Base-by-base conservation (phyloP, 1,140 invertebrate genomes). In the Drosophila jambulina region DNA sequence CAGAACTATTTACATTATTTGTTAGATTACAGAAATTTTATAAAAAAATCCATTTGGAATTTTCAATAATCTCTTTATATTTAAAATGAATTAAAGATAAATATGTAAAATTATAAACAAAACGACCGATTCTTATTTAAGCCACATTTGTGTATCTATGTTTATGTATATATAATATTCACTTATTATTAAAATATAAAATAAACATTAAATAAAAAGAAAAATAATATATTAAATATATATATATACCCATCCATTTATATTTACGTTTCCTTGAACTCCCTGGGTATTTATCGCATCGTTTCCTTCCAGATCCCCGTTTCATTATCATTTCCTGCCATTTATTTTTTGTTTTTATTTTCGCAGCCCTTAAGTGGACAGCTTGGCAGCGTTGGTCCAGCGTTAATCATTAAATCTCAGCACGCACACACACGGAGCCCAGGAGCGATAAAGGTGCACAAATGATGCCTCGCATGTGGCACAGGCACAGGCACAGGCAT, bases 331-430 rank as follows among this genome's bases (percentile, higher is more conserved):
- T 36, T 65, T 67, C 34, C 45, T 34, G 34, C 34, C 27, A 71
- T 59, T 59, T 72, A 70, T 59, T 48, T 42, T 71, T 78, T 64
- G 25, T 65, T 60, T 76, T 58, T 48, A 53, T 63, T 78, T 51
- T 58, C 63, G 48, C 74, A 69, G 78, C 48, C 48, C 85, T 78
- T 63, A 72, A 88, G 70, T 79, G 75, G 43, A 80, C 67, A 78
- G 65, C 43, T 45, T 34, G 57, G 69, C 45, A 78, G 78, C 12
- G 32, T 68, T 63, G 79, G 61, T 56, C 51, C 58, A 78, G 68
- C 43, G 62, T 88, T 87, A 87, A 87, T 90, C 84, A 87, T 81
- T 84, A 88, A 87, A 90, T 87, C 84, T 88, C 80, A 56, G 69
- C 77, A 77, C 53, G 59, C 80, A 71, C 75, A 61, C 48, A 29